Evolutionary conservation across 53 echinoderm and acorn worm species (phyloP), one percentile per base, ranked within the genome.

Genomic region (Luidia sarsii): DNA sequence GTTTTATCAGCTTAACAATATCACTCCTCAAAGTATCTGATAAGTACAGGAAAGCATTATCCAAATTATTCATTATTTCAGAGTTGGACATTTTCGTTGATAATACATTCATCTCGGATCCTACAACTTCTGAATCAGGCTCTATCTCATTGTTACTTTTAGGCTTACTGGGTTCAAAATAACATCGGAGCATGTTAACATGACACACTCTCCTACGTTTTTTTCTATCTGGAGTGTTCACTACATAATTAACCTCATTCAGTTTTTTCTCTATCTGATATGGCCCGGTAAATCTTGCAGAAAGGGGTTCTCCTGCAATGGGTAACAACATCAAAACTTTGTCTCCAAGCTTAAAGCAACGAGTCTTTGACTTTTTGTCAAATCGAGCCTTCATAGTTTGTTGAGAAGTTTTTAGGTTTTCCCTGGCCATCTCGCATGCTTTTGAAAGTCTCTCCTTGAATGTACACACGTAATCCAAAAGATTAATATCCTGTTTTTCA

Each of bases 181-280:
- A 82, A 41, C 24, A 23, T 30, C 86, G 86, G 14, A 87, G 70
- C 91, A 91, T 91, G 31, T 91, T 91, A 6, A 91, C 39, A 18
- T 90, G 92, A 66, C 92, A 85, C 2, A 89, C 54, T 48, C 41
- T 41, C 41, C 27, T 18, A 57, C 57, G 15, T 57, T 22, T 57
- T 20, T 20, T 57, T 13, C 57, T 57, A 57, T 25, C 28, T 37
- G 83, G 91, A 57, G 91, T 90, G 21, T 48, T 74, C 20, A 90
- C 46, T 19, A 82, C 48, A 67, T 82, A 86, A 62, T 90, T 82
- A 0, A 90, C 82, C 9, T 82, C 79, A 75, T 55, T 66, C 25
- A 33, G 87, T 51, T 30, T 33, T 5, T 65, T 65, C 24, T 18
- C 24, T 37, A 65, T 37, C 18, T 21, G 18, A 48, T 81, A 86